phyloP scores from a whole-genome alignment of 2,888 invertebrate species.

The Sialis lutaria region DNA sequence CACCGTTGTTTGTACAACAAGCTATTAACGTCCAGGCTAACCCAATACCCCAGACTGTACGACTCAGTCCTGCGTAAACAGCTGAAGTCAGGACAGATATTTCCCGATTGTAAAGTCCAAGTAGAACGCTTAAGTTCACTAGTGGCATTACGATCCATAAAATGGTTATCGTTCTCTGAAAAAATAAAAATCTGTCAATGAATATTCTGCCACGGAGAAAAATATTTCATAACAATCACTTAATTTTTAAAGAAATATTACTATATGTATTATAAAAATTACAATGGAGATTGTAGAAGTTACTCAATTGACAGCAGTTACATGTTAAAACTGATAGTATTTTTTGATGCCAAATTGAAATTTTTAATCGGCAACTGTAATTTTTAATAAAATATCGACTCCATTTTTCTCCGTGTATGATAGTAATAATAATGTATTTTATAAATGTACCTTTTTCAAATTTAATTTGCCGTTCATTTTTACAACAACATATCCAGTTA shows the following conservation, averaged over 20 bases:
- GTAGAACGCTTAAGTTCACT: conserved; percentile 25
- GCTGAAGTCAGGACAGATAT: conserved; percentile 28
- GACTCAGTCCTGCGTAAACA: conserved; percentile 29
- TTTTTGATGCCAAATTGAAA: no score
- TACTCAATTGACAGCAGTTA: no score
- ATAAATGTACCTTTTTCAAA: conserved; percentile 15
- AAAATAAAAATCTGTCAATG: conserved; percentile 6
- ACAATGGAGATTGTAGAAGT: no score
- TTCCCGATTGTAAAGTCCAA: conserved; percentile 24
- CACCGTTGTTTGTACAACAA: conserved; percentile 33
- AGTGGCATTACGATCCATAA: conserved; percentile 24
- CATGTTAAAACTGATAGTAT: no score
- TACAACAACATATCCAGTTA: conserved; percentile 27
- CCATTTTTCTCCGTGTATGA: no score
- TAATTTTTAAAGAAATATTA: no score
- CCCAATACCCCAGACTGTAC: conserved; percentile 33
- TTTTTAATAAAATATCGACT: no score
- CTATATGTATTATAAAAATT: no score
- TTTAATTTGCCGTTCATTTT: conserved; percentile 18
- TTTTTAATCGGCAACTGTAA: no score
- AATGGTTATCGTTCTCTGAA: conserved; percentile 16
- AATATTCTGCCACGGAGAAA: neutral
- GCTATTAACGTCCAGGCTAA: conserved; percentile 37
- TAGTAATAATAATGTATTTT: no score
- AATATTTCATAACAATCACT: no score